Evolutionary conservation across 2,888 invertebrate species (phyloP).

Genomic region (Amphipyra berbera): DNA sequence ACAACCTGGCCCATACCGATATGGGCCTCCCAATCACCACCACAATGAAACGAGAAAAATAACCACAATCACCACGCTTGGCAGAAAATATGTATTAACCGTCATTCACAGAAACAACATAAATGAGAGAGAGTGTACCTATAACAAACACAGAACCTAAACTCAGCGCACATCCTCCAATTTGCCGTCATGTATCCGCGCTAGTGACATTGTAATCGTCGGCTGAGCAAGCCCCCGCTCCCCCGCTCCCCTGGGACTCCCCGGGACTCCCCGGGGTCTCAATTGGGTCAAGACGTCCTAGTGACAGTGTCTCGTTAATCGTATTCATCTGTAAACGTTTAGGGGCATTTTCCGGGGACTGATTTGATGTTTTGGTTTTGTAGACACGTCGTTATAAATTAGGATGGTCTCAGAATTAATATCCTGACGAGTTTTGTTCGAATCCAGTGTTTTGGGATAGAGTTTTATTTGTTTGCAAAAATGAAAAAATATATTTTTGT

Average conservation of each 20-base stretch:
- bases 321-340: conserved; percentile 58
- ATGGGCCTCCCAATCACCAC: no score
- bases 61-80: no score
- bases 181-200: conserved; percentile 12
- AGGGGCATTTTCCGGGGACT: conserved; percentile 37
- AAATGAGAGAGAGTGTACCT: no score
- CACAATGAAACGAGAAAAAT: no score
- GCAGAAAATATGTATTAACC: no score
- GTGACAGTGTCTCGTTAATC: conserved; percentile 51
- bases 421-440: conserved; percentile 2
- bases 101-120: no score
- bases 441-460: not conserved
- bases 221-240: conserved; percentile 6
- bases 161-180: conserved; percentile 5
- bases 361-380: conserved; percentile 39
- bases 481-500: no score
- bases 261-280: conserved; percentile 15
- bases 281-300: conserved; percentile 54
- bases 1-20: no score
- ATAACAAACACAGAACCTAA: not conserved
- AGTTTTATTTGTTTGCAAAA: no score
- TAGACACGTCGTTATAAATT: conserved; percentile 29
- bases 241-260: conserved; percentile 10
- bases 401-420: conserved; percentile 15
- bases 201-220: conserved; percentile 38